A percentile compares a stretch with the other conserved stretches of the same genome.
Evolutionary conservation across 2,797 vertebrate genomes (phyloP).

Genomic region (Synanceia verrucosa): DNA sequence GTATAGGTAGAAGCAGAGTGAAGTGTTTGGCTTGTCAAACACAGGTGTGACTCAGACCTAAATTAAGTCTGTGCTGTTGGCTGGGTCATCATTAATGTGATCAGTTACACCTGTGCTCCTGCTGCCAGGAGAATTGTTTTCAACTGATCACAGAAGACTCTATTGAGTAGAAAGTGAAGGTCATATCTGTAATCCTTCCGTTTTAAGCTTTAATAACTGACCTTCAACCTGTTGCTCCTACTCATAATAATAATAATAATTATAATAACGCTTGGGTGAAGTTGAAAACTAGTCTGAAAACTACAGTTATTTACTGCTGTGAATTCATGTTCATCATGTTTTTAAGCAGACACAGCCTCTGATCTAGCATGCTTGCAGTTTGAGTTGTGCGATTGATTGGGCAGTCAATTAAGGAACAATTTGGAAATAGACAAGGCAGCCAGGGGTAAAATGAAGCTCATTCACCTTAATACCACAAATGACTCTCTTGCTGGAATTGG

Average conservation of each 20-base stretch:
- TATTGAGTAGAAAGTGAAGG: not conserved
- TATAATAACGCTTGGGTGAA: not conserved
- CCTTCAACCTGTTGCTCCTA: constrained; percentile 2
- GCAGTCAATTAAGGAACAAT: constrained; percentile 64
- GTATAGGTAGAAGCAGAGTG: not conserved
- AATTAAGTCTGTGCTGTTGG: not conserved
- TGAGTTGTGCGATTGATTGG: constrained; percentile 47
- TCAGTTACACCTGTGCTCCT: constrained; percentile 26
- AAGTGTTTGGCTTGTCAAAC: not conserved
- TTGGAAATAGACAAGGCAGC: constrained; percentile 54
- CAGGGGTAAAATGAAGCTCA: constrained; percentile 52
- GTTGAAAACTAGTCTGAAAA: not conserved
- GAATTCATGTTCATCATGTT: not conserved
- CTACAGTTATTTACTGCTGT: not conserved
- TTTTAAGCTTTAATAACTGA: not conserved
- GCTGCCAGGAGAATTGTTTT: constrained; percentile 6
- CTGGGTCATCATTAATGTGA: not conserved
- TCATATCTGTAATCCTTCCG: not conserved
- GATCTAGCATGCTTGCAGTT: not conserved
- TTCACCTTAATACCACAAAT: constrained; percentile 63
- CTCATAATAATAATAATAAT: constrained; percentile 5
- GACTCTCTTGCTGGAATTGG: constrained; percentile 51
- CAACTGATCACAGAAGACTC: not conserved
- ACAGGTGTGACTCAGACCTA: constrained; percentile 25
- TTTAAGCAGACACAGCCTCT: constrained; percentile 1